phyloP scores from a whole-genome alignment of 2,113 vertebrate genomes.

The Collichthys lucidus region DNA sequence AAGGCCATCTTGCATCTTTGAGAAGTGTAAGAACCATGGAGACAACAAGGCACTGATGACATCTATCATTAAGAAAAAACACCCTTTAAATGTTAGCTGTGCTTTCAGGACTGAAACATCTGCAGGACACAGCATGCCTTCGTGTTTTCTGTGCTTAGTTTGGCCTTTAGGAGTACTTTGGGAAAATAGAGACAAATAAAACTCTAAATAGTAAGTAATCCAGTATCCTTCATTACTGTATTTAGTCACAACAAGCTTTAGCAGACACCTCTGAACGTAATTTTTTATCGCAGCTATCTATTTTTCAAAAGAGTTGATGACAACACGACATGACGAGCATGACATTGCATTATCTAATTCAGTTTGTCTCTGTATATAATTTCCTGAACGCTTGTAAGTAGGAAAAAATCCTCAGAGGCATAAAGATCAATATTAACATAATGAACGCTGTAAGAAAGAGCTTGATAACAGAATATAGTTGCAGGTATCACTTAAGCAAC shows the following conservation, averaged over 20 bases:
- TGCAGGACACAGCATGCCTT: neutral
- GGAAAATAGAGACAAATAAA: neutral
- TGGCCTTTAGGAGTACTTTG: conserved; percentile 1
- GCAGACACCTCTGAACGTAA: too few relatives aligned
- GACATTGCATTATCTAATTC: neutral
- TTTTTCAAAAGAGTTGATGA: neutral
- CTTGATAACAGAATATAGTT: neutral
- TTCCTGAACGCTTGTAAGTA: neutral
- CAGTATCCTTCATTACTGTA: neutral
- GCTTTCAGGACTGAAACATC: neutral
- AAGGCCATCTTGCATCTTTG: neutral
- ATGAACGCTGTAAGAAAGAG: neutral
- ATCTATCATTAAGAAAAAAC: neutral
- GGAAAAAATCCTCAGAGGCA: neutral
- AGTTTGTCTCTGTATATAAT: neutral
- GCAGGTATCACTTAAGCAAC: neutral
- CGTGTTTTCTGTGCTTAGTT: neutral
- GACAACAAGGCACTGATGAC: neutral
- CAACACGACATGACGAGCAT: neutral
- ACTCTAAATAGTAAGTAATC: too few relatives aligned
- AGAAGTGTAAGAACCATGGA: neutral
- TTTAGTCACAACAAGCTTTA: too few relatives aligned
- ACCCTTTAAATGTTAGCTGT: neutral
- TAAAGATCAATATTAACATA: neutral
- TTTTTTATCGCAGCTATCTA: neutral